phyloP scores from a whole-genome alignment of 2,888 invertebrate genomes.

The Gortyna flavago region DNA sequence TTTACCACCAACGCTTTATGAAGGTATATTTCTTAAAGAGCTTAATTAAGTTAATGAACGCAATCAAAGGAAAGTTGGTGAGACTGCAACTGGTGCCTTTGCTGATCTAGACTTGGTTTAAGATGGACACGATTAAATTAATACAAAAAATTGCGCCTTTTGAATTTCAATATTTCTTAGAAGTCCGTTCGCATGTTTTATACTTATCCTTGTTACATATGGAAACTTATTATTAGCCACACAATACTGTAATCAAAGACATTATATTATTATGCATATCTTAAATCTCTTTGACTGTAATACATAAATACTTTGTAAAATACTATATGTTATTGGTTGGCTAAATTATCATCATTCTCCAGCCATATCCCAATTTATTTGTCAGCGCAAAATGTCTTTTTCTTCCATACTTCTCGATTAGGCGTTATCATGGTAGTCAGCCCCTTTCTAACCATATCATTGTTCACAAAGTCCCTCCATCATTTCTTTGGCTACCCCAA shows the following conservation, averaged over 20 bases:
- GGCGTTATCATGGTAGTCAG: neutral
- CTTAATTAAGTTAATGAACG: slow-evolving; percentile 61
- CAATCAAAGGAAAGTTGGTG: slow-evolving; percentile 51
- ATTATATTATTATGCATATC: no score
- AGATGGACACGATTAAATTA: slow-evolving; percentile 11
- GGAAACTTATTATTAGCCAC: neutral
- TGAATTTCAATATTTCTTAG: neutral
- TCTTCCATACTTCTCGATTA: neutral
- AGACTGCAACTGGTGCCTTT: slow-evolving; percentile 45
- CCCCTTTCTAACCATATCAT: neutral
- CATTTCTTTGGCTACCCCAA: neutral
- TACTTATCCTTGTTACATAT: no score
- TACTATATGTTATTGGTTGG: neutral
- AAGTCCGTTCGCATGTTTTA: no score
- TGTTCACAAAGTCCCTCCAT: neutral
- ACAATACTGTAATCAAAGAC: neutral
- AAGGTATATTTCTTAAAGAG: slow-evolving; percentile 50
- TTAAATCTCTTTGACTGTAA: no score
- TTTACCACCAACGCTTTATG: slow-evolving; percentile 17
- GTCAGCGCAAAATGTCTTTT: no score
- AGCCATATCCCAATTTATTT: no score
- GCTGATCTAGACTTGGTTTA: slow-evolving; percentile 25
- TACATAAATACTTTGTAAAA: neutral
- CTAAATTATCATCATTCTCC: neutral
- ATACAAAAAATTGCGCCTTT: neutral